These are phyloP conservation scores for Heliopora coerulea DNA, from an alignment of 92 coral and sea anemone species.

Conservation along the genomic window DNA sequence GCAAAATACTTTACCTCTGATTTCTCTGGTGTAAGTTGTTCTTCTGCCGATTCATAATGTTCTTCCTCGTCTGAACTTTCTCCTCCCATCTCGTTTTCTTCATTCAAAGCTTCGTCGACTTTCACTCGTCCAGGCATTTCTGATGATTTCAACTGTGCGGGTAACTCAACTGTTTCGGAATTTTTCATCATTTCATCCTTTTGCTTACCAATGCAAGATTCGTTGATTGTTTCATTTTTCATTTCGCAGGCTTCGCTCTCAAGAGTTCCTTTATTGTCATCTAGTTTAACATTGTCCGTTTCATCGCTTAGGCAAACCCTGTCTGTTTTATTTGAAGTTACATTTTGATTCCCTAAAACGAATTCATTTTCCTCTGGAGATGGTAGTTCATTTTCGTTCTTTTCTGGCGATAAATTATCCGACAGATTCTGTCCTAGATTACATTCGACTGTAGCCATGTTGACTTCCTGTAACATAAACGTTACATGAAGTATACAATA, in stretches of 20 bases:
- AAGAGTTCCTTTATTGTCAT: not conserved
- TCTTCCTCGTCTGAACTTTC: constrained; percentile 43
- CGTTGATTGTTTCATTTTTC: not conserved
- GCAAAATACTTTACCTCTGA: constrained; percentile 53
- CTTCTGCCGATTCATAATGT: constrained; percentile 61
- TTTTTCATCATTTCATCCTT: too few relatives aligned
- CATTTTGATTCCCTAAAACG: not conserved
- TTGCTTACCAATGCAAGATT: not conserved
- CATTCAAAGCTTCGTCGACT: constrained; percentile 11
- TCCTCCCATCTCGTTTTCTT: constrained; percentile 23
- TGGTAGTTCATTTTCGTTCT: not conserved
- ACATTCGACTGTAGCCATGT: constrained; percentile 22
- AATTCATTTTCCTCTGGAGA: constrained; percentile 3
- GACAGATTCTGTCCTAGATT: constrained; percentile 23
- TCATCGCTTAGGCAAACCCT: not conserved
- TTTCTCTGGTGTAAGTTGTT: constrained; percentile 69
- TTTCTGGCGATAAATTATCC: not conserved
- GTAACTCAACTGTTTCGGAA: too few relatives aligned
- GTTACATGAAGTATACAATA: constrained; percentile 23
- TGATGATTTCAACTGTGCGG: too few relatives aligned
- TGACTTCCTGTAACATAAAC: not conserved
- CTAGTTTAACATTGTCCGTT: not conserved
- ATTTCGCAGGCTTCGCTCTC: not conserved
- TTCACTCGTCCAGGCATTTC: not conserved
- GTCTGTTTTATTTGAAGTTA: not conserved